Conservation (phyloP, 1,140 invertebrate species). For the Temnothorax longispinosus region DNA sequence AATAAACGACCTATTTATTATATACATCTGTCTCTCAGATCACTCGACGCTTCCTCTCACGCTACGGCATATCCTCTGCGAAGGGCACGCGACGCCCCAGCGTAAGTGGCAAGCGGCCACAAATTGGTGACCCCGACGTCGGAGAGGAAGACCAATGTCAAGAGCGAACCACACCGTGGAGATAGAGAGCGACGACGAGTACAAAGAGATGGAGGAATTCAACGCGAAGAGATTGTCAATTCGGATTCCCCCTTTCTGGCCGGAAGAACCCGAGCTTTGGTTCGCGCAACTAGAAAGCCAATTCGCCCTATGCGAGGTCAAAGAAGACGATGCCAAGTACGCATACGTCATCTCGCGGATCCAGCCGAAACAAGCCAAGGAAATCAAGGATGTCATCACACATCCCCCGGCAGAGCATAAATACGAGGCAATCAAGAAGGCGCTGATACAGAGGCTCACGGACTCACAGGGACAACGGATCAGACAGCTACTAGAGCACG, state of each 20-base stretch:
- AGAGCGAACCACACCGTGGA: too few species aligned
- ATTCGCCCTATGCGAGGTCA: background rate
- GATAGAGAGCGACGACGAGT: too few species aligned
- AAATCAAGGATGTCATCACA: background rate
- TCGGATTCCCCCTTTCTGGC: background rate
- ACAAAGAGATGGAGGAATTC: too few species aligned
- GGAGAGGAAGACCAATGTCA: too few species aligned
- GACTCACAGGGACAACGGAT: constrained; percentile 39
- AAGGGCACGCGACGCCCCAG: too few species aligned
- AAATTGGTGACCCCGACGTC: too few species aligned
- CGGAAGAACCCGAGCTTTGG: background rate
- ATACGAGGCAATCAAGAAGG: constrained; percentile 29
- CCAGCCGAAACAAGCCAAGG: background rate
- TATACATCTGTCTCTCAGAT: too few species aligned
- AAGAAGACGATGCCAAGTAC: background rate
- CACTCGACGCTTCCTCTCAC: too few species aligned
- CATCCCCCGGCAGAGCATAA: background rate
- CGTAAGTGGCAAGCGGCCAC: too few species aligned
- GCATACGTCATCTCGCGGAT: background rate
- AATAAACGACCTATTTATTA: too few species aligned
- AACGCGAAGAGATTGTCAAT: too few species aligned
- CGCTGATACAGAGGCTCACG: constrained; percentile 46
- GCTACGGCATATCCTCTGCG: too few species aligned
- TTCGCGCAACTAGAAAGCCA: background rate
- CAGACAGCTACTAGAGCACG: constrained; percentile 49